Evolutionary conservation across 37 sponge, comb jelly and placozoan genomes (phyloP), one percentile per base, ranked within the genome.

Genomic region (Aplysina aerophoba): DNA sequence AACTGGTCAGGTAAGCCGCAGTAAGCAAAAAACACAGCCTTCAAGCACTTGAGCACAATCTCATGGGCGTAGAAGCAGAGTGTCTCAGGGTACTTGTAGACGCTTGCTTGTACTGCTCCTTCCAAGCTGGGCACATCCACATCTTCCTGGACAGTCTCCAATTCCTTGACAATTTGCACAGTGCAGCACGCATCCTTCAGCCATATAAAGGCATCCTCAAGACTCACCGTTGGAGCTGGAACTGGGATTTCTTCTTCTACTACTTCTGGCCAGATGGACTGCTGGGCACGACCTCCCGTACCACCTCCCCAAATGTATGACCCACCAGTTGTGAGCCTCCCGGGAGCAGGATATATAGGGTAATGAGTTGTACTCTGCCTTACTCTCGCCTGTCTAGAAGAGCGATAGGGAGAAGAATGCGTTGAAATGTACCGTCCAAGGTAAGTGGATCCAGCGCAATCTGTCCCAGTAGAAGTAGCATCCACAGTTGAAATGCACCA

Each of bases 11-110:
- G 60, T 3, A 81, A 59, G 28, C 89, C 89, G 73, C 84, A 79
- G 25, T 60, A 82, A 15, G 88, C 87, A 86, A 81, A 86, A 25
- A 82, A 63, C 8, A 85, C 55, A 28, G 85, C 92, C 33, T 88
- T 92, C 28, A 92, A 40, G 69, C 86, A 81, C 83, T 92, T 92
- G 37, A 87, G 88, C 2, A 83, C 89, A n/a, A 68, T 65, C 20
- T 92, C 92, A 85, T 92, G 92, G 40, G 82, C 66, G 4, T 87
- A 78, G 41, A 92, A 92, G 74, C 92, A 92, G 33, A 92, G 67
- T 0, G 85, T 68, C 17, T 86, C 89, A 57, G 91, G 91, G 12
- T 62, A 62, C 63, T 62, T 22, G 63, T 62, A 62, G n/a, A 25
- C 63, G 4, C 27, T 62, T 2, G 25, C 27, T 62, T 25, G n/a